Conservation (phyloP, 2,797 vertebrate species). For the Cuniculus paca region DNA sequence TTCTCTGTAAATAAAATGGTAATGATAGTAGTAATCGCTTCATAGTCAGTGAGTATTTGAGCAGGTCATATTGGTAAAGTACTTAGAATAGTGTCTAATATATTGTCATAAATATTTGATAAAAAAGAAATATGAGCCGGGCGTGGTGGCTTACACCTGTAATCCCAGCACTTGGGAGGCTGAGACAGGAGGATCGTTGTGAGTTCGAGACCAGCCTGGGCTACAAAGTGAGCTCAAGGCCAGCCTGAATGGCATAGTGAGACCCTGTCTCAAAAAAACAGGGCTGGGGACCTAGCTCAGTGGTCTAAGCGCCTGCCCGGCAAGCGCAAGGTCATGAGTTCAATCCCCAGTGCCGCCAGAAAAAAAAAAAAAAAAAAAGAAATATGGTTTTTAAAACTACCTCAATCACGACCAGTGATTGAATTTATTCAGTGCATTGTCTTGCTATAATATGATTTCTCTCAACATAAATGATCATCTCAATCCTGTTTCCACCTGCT, state of each 20-base stretch:
- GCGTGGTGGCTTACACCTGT: no score
- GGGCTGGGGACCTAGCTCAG: no score
- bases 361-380: slow-evolving; percentile 39
- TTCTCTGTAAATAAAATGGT: not conserved
- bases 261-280: no score
- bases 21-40: not conserved
- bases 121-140: not conserved
- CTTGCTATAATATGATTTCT: not conserved
- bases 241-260: no score
- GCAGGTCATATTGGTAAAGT: not conserved
- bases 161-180: no score
- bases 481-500: not conserved
- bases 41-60: not conserved
- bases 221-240: no score
- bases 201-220: no score
- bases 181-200: no score
- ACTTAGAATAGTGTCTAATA: not conserved
- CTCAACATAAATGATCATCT: not conserved
- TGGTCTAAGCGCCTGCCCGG: no score
- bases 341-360: no score
- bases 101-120: not conserved
- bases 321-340: no score
- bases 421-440: not conserved
- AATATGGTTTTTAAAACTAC: not conserved
- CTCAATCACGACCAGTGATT: not conserved